Evolutionary conservation across 2,797 vertebrate species (phyloP).

Genomic region (Melanotaenia trifasciata): DNA sequence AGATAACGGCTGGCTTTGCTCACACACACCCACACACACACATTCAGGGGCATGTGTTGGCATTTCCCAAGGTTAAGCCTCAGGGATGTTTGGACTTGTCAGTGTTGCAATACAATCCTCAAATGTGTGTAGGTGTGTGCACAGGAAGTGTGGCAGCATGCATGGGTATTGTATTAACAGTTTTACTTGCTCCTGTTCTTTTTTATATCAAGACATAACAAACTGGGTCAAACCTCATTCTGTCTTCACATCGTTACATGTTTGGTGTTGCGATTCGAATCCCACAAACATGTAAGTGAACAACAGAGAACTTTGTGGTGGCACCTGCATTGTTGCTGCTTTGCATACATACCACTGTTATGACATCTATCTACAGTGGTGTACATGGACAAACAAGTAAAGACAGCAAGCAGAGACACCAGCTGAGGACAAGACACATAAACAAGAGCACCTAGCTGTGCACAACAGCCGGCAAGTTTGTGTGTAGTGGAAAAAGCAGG

Average conservation of each 20-base stretch:
- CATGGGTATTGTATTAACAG: conserved; percentile 40
- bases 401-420: conserved; percentile 72
- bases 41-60: conserved; percentile 65
- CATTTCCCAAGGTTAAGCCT: conserved; percentile 76
- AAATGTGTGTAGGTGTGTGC: conserved; percentile 20
- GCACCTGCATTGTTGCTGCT: conserved; percentile 60
- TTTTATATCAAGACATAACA: conserved; percentile 48
- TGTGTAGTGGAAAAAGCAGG: conserved; percentile 20
- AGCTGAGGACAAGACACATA: conserved; percentile 74
- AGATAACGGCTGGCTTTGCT: conserved; percentile 73
- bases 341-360: conserved; percentile 24
- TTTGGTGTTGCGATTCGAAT: not conserved
- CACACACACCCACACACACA: conserved; percentile 24
- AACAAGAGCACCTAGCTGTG: conserved; percentile 62
- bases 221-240: conserved; percentile 17
- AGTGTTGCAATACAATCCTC: conserved; percentile 50
- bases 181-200: conserved; percentile 31
- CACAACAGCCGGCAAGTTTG: conserved; percentile 51
- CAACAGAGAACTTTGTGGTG: conserved; percentile 21
- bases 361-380: conserved; percentile 37
- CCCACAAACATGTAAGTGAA: conserved; percentile 11
- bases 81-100: conserved; percentile 79
- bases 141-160: not conserved
- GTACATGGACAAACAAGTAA: conserved; percentile 57
- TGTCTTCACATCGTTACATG: not conserved